Base-by-base conservation (phyloP, 2,888 invertebrate genomes). In the Eupithecia exiguata region DNA sequence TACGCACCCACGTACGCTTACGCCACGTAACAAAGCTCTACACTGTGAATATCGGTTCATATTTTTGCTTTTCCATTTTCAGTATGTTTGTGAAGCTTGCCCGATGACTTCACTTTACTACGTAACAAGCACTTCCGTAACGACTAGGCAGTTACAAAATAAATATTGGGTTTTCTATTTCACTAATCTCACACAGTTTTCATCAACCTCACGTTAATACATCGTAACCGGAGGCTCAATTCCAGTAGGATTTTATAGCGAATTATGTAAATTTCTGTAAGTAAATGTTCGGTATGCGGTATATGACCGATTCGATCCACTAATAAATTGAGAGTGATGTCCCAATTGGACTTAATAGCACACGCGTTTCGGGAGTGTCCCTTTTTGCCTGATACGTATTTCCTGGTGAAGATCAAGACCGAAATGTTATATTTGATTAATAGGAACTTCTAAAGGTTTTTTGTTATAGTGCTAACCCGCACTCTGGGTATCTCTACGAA, bases 191-290 rank as follows among this genome's bases (percentile, higher is more conserved):
- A 18, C 25, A 40, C 5, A 43, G 21, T 70, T 63, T 74, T 49
- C 67, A 61, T 70, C 40, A 53, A 67, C 62, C 63, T 62, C 36
- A 53, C 67, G 70, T 68, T 68, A 70, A 74, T 70, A 30, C 58
- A 35, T 21, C 40, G 66, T 66, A 66, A 66, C 40, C 21, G 16
- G 62, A 61, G 66, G n/a, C 67, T 49, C 62, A 70, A 70, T 71
- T 71, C 40, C 66, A 58, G 69, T 58, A 4, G 58, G 71, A 58
- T 74, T 74, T 74, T 74, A 74, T 74, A 21, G 58, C 43, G 68
- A 71, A 71, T 71, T 71, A 74, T 68, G 70, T 38, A 74, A 74
- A 70, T 73, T 43, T 40, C 40, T 38, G 40, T 25, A 53, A 72
- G 66, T 65, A 65, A 65, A 65, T 38, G 66, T 67, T 63, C 68